These are phyloP conservation scores for Heliconius ismenius DNA, from an alignment of 2,888 invertebrate genomes.

Conservation along the genomic window DNA sequence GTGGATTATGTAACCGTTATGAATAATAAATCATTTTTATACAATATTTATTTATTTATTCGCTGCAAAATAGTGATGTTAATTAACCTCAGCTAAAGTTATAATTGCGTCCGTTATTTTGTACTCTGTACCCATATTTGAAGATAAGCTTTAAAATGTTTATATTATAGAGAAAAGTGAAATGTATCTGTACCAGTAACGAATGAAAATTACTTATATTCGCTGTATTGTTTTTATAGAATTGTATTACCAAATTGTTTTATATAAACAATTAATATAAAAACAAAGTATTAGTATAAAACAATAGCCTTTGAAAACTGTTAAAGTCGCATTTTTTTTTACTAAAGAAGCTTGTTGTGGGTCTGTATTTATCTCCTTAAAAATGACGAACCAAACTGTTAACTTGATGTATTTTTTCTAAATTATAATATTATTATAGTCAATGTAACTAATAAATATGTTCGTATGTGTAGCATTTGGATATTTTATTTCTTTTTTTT, in stretches of 20 bases:
- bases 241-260: background rate
- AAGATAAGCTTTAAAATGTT: constrained; percentile 1
- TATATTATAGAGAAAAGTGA: background rate
- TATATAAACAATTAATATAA: background rate
- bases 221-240: background rate
- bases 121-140: background rate
- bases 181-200: background rate
- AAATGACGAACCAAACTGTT: constrained; percentile 23
- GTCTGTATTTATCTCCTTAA: constrained; percentile 41
- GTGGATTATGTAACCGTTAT: background rate
- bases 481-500: constrained; percentile 56
- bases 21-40: background rate
- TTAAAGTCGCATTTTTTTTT: constrained; percentile 38
- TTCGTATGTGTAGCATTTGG: constrained; percentile 68
- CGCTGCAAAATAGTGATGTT: background rate
- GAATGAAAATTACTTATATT: background rate
- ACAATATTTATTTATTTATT: background rate
- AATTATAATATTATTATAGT: constrained; percentile 53
- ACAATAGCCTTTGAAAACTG: constrained; percentile 24
- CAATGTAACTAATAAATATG: constrained; percentile 69
- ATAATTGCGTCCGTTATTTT: constrained; percentile 13
- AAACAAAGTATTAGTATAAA: background rate
- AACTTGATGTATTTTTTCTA: constrained; percentile 54
- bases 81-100: background rate
- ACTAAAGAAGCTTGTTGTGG: constrained; percentile 23